Conservation (phyloP, 2,888 invertebrate genomes). For the Polyommatus icarus region DNA sequence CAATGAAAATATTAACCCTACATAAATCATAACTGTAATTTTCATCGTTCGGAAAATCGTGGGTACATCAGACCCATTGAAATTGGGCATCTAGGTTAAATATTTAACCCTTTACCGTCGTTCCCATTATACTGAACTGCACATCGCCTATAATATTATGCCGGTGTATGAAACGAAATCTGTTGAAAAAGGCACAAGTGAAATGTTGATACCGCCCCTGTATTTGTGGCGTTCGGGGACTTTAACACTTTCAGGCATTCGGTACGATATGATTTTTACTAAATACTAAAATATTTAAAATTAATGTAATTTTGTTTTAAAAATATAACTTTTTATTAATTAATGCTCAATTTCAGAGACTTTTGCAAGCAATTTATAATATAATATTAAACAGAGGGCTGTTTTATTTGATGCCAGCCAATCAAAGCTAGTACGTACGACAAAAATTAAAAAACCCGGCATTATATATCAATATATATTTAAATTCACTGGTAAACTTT, state of each 20-base stretch:
- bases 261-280: background rate
- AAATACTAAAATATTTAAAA: background rate
- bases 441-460: too few species aligned
- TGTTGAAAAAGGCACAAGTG: background rate
- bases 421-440: too few species aligned
- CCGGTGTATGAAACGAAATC: constrained; percentile 2
- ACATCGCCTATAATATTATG: background rate
- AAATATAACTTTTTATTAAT: too few species aligned
- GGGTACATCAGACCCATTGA: background rate
- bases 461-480: too few species aligned
- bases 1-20: background rate
- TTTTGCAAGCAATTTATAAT: too few species aligned
- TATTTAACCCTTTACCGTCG: background rate
- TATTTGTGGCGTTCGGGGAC: background rate
- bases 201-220: constrained; percentile 2
- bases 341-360: too few species aligned
- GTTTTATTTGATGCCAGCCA: too few species aligned
- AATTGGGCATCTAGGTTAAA: background rate
- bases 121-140: background rate
- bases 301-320: background rate
- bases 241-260: background rate
- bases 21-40: background rate
- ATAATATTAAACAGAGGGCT: too few species aligned
- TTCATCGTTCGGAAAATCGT: background rate
- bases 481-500: too few species aligned